phyloP scores from a whole-genome alignment of 2,888 invertebrate genomes.

The Flabesymbios commensalis region DNA sequence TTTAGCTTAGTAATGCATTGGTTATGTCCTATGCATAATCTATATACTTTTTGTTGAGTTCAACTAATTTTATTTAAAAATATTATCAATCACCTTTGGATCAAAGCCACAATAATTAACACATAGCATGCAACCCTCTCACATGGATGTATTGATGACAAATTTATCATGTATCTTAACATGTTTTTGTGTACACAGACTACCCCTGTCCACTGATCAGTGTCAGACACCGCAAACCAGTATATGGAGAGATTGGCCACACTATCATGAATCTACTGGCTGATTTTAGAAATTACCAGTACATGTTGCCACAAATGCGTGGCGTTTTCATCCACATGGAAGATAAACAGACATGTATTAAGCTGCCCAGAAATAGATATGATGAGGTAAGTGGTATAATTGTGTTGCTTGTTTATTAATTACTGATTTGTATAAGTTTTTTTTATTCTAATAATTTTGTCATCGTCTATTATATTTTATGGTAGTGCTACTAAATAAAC shows the following conservation, averaged over 20 bases:
- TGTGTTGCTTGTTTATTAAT: not conserved
- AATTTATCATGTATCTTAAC: too few relatives aligned
- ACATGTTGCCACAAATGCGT: conserved; percentile 76
- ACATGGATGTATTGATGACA: too few relatives aligned
- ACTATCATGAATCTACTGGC: conserved; percentile 85
- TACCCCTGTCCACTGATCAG: conserved; percentile 84
- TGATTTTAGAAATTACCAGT: conserved; percentile 82
- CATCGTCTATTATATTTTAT: not conserved
- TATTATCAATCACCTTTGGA: too few relatives aligned
- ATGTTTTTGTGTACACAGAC: too few relatives aligned
- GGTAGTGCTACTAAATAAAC: too few relatives aligned
- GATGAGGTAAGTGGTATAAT: conserved; percentile 54
- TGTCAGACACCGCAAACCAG: conserved; percentile 75
- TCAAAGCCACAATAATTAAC: too few relatives aligned
- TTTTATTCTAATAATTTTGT: not conserved
- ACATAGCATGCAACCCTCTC: too few relatives aligned
- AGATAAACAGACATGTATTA: conserved; percentile 76
- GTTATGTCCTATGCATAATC: too few relatives aligned
- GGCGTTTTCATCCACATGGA: conserved; percentile 83
- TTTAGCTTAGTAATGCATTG: too few relatives aligned
- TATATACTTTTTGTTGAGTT: too few relatives aligned
- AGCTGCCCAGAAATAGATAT: conserved; percentile 75
- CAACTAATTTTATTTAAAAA: too few relatives aligned
- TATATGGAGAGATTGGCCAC: conserved; percentile 83
- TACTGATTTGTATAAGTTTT: not conserved